Percentiles rank a stretch among this genome's conserved stretches.
These are phyloP conservation scores for Hirundichthys speculiger DNA, from an alignment of 2,113 vertebrate genomes.

Conservation along the genomic window DNA sequence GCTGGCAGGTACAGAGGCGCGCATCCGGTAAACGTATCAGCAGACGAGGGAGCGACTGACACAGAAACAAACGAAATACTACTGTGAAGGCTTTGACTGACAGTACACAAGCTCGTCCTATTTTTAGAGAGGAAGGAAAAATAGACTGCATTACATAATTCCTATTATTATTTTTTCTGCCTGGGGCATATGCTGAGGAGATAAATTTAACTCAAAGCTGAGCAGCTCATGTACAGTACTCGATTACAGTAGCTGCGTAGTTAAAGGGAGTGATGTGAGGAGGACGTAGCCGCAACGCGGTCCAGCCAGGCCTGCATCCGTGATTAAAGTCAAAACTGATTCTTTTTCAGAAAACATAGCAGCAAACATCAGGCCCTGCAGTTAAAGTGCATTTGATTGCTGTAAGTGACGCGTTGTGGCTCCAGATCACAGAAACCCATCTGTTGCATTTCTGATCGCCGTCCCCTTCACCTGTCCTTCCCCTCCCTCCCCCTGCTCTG, in stretches of 20 bases:
- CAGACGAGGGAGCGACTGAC: neutral
- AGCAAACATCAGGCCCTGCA: too few species aligned
- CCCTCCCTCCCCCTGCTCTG: slow-evolving; percentile 12
- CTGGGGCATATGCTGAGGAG: neutral
- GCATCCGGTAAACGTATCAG: neutral
- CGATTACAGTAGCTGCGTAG: too few species aligned
- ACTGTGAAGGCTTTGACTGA: neutral
- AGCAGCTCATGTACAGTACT: too few species aligned
- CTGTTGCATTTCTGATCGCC: neutral
- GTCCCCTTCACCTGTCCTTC: neutral
- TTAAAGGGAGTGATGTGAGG: too few species aligned
- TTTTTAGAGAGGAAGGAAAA: neutral
- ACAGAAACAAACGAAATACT: neutral
- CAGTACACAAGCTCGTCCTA: neutral
- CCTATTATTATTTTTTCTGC: neutral
- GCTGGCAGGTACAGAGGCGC: neutral
- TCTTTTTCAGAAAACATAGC: neutral
- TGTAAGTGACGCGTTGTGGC: neutral
- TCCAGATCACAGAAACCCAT: neutral
- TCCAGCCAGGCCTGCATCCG: too few species aligned
- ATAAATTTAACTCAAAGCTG: neutral
- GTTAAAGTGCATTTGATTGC: neutral
- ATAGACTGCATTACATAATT: neutral
- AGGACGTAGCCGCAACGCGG: too few species aligned
- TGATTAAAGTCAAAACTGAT: too few species aligned